Percentiles rank a stretch among this genome's conserved stretches.
phyloP scores from a whole-genome alignment of 2,797 vertebrate species.

The Hydrolagus colliei region DNA sequence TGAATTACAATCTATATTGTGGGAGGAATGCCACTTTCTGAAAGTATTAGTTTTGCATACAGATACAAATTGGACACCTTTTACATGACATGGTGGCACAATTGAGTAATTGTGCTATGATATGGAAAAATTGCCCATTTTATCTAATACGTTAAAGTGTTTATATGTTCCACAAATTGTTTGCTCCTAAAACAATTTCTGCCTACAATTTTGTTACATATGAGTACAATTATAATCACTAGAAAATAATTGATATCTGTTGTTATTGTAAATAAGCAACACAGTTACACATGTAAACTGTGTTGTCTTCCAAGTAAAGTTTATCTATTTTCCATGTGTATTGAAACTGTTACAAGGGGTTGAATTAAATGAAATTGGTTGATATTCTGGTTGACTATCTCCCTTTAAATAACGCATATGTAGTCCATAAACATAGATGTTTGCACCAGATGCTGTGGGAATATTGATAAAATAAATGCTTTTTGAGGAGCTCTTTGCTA shows the following conservation, averaged over 20 bases:
- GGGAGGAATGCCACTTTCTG: too few species aligned
- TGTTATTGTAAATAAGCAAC: not conserved
- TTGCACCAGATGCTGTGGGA: not conserved
- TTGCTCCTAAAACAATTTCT: not conserved
- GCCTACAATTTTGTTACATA: not conserved
- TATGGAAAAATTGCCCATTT: not conserved
- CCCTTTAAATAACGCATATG: not conserved
- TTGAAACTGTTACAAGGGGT: not conserved
- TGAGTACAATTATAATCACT: not conserved
- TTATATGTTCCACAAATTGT: not conserved
- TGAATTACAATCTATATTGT: not conserved
- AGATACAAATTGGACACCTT: not conserved
- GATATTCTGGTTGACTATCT: not conserved
- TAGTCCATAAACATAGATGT: not conserved
- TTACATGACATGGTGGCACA: not conserved
- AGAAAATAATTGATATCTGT: not conserved
- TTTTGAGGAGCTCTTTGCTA: too few species aligned
- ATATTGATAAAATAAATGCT: not conserved
- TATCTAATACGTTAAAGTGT: not conserved
- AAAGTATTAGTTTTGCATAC: not conserved
- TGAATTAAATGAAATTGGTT: not conserved
- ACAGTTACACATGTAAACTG: not conserved
- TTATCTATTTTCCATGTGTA: not conserved
- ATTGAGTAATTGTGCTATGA: too few species aligned
- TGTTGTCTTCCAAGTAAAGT: conserved; percentile 9